Evolutionary conservation across 2,113 vertebrate genomes (phyloP).

Genomic region (Scopus umbretta): DNA sequence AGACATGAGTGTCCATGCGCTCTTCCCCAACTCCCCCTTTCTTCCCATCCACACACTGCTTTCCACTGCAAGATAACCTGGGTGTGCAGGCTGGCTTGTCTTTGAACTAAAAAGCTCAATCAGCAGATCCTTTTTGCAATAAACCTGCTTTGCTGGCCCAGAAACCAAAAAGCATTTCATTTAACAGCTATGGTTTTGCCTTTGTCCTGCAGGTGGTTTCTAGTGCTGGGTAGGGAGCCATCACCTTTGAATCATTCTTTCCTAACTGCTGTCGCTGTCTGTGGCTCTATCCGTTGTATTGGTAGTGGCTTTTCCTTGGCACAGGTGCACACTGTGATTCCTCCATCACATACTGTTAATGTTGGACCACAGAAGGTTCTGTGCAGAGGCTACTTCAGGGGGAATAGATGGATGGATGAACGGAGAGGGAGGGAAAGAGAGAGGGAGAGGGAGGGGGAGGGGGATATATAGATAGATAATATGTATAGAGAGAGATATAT

Average conservation of each 20-base stretch:
- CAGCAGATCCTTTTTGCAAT: background rate
- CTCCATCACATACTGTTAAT: background rate
- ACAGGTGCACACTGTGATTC: background rate
- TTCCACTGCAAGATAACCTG: background rate
- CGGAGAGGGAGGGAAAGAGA: too few relatives aligned
- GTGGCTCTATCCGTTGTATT: background rate
- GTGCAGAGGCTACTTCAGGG: background rate
- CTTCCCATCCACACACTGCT: background rate
- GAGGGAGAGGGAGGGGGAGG: too few relatives aligned
- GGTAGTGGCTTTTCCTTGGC: background rate
- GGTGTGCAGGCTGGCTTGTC: background rate
- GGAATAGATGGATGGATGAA: accelerated
- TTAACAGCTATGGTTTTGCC: background rate
- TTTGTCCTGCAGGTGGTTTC: background rate
- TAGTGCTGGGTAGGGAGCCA: background rate
- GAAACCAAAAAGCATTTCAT: background rate
- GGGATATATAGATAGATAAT: too few relatives aligned
- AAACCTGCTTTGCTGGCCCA: background rate
- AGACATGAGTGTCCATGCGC: background rate
- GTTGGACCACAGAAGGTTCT: background rate
- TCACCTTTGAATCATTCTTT: background rate
- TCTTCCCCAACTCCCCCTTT: background rate
- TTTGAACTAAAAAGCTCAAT: background rate
- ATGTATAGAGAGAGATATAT: too few relatives aligned
- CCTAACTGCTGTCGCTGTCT: background rate